Evolutionary conservation across 2,888 invertebrate genomes (phyloP).

Genomic region (Epinotia ramella): DNA sequence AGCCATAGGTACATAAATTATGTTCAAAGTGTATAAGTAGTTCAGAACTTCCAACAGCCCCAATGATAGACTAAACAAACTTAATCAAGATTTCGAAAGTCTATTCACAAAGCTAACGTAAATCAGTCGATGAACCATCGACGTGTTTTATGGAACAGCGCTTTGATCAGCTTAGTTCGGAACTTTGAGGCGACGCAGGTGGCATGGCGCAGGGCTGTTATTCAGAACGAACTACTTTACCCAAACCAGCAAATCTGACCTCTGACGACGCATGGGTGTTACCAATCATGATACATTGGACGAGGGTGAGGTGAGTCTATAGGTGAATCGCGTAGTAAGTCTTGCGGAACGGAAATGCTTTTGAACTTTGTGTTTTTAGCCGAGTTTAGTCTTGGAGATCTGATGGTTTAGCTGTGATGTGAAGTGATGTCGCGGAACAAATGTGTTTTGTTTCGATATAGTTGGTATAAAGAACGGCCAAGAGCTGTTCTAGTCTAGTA

Average conservation of each 20-base stretch:
- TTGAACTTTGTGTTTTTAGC: slow-evolving; percentile 51
- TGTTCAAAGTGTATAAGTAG: slow-evolving; percentile 1
- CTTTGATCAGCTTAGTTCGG: slow-evolving; percentile 60
- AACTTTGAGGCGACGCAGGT: slow-evolving; percentile 66
- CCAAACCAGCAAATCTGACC: background rate
- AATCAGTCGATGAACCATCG: slow-evolving; percentile 49
- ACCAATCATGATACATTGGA: background rate
- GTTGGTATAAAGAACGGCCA: background rate
- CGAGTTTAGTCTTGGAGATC: slow-evolving; percentile 6
- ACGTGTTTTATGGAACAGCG: slow-evolving; percentile 55
- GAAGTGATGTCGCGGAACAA: background rate
- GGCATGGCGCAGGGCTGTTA: slow-evolving; percentile 51
- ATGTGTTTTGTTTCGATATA: background rate
- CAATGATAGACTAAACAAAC: slow-evolving; percentile 22
- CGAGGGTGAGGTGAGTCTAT: background rate
- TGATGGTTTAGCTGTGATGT: slow-evolving; percentile 17
- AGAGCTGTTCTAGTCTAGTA: background rate
- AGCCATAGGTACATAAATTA: background rate
- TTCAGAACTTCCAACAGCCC: background rate
- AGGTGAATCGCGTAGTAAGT: slow-evolving; percentile 45
- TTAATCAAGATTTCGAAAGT: slow-evolving; percentile 45
- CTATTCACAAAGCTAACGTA: slow-evolving; percentile 49
- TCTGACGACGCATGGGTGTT: background rate
- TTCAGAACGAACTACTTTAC: background rate
- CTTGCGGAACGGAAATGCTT: slow-evolving; percentile 51